Evolutionary conservation across 2,797 vertebrate genomes (phyloP).

Genomic region (Synanceia verrucosa): DNA sequence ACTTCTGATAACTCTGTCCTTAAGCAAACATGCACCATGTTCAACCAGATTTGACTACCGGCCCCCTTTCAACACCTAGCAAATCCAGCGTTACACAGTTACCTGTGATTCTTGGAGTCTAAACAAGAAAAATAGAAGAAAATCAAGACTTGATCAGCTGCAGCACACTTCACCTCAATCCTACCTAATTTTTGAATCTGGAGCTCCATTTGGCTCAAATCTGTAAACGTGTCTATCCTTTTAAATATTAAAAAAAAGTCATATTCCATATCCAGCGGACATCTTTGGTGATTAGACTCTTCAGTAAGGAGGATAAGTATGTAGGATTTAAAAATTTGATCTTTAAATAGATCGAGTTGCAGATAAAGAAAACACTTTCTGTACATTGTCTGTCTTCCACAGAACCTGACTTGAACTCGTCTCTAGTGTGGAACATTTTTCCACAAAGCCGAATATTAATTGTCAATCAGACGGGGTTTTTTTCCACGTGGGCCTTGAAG

Average conservation of each 20-base stretch:
- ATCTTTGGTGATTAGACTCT: background rate
- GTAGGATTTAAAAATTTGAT: background rate
- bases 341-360: background rate
- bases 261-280: background rate
- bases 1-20: constrained; percentile 28
- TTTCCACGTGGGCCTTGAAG: constrained; percentile 48
- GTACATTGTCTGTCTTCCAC: constrained; percentile 16
- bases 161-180: constrained; percentile 14
- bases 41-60: constrained; percentile 15
- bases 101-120: constrained; percentile 41
- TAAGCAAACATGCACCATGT: constrained; percentile 39
- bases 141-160: constrained; percentile 29
- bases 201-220: constrained; percentile 25
- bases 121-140: constrained; percentile 46
- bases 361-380: constrained; percentile 15
- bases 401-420: constrained; percentile 38
- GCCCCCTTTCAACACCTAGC: constrained; percentile 46
- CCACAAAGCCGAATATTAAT: constrained; percentile 40
- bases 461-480: constrained; percentile 51
- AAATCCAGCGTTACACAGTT: constrained; percentile 27
- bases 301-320: background rate
- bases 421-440: constrained; percentile 44
- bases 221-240: constrained; percentile 19
- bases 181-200: constrained; percentile 14
- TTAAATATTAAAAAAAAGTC: background rate